A percentile compares a stretch with the other conserved stretches of the same genome.
Conservation (phyloP, 92 coral and sea anemone genomes). For the Virgularia gustaviana region DNA sequence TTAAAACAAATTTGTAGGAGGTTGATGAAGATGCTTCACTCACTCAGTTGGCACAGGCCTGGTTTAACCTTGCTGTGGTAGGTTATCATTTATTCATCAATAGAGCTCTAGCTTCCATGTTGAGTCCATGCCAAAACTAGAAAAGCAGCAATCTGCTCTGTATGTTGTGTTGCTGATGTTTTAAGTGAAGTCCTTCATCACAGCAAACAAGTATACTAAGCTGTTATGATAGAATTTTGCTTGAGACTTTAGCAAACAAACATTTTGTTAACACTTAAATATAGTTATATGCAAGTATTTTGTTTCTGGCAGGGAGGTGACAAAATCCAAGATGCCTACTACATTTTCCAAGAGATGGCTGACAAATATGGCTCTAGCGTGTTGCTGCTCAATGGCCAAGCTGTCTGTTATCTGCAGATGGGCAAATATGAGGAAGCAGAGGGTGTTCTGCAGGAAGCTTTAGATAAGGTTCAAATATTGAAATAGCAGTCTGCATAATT, state of each 20-base stretch:
- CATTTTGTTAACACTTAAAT: no score
- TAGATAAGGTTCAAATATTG: slow-evolving; percentile 64
- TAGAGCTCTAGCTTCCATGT: background rate
- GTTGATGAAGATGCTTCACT: slow-evolving; percentile 96
- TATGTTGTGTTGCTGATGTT: no score
- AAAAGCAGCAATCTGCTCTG: background rate
- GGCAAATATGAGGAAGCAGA: slow-evolving; percentile 95
- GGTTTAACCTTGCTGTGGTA: slow-evolving; percentile 95
- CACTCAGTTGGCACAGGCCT: slow-evolving; percentile 86
- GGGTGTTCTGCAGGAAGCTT: slow-evolving; percentile 90
- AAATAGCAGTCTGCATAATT: background rate
- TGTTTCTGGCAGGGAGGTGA: slow-evolving; percentile 97
- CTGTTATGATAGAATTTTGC: no score
- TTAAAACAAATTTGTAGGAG: slow-evolving; percentile 70
- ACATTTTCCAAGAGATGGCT: slow-evolving; percentile 90
- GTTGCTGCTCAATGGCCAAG: slow-evolving; percentile 90
- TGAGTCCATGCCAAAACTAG: background rate
- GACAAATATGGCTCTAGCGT: slow-evolving; percentile 90
- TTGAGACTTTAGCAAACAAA: no score
- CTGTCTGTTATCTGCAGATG: slow-evolving; percentile 90
- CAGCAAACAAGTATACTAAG: background rate
- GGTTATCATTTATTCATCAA: slow-evolving; percentile 20
- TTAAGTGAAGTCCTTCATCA: background rate
- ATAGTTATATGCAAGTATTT: background rate
- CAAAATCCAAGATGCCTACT: slow-evolving; percentile 88